Conservation (phyloP, 2,888 invertebrate species). For the Minunthozetes semirufus region DNA sequence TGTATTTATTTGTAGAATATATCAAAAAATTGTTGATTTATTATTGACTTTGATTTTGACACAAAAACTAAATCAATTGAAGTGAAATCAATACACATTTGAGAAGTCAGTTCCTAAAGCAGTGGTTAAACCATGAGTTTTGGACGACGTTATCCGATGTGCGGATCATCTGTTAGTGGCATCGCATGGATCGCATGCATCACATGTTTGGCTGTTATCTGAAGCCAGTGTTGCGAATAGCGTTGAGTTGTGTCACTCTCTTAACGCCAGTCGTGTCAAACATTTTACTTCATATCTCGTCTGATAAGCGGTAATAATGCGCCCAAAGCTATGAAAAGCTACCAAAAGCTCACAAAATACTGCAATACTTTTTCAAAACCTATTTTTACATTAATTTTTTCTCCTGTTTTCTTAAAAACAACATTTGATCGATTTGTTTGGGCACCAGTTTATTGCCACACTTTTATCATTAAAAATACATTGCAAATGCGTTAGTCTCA, state of each 20-base stretch:
- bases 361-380: neutral
- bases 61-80: too few species aligned
- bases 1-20: too few species aligned
- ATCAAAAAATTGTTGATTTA: too few species aligned
- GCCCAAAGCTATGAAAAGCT: neutral
- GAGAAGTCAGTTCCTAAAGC: neutral
- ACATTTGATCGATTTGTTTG: neutral
- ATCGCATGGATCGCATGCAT: neutral
- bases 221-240: neutral
- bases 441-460: neutral
- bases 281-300: conserved; percentile 1
- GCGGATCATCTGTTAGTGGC: conserved; percentile 16
- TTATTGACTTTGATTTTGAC: too few species aligned
- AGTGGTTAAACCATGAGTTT: neutral
- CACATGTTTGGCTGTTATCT: neutral
- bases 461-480: neutral
- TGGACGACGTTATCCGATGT: neutral
- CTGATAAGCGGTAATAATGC: neutral
- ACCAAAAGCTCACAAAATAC: neutral
- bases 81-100: neutral
- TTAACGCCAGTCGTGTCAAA: neutral
- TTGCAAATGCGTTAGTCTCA: neutral
- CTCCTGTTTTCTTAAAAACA: neutral
- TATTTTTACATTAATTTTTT: too few species aligned
- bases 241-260: neutral